Base-by-base conservation (phyloP, 2,797 vertebrate genomes). In the Mico argentatus region DNA sequence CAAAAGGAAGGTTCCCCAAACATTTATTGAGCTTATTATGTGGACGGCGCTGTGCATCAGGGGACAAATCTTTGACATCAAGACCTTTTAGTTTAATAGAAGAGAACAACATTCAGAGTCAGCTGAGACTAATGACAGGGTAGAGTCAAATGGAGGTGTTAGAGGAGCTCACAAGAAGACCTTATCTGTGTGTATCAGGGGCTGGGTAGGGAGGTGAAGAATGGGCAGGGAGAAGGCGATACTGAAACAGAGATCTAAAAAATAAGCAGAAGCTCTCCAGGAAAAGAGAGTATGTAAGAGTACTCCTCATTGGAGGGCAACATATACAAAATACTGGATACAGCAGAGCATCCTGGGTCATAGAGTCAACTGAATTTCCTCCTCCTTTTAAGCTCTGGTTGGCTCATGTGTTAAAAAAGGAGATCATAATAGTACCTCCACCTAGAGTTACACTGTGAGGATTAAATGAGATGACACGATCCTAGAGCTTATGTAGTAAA, bases 1-100 rank as follows among this genome's bases (percentile, higher is more conserved):
- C 30, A 76, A 24, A 94, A 91, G 44, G 27, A 80, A 75, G 19
- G 8, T 7, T 95, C 88, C 27, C 67, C 2, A 36, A 59, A 77
- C 52, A 55, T 36, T 33, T 76, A 67, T 30, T 50, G 80, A 73
- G 19, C 33, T 46, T 90, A 46, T n/a, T 24, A 48, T 14, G 20
- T n/a, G 20, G 44, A 46, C 50, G 87, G 67, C 2, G 22, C 36
- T 57, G 9, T 39, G 48, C 59, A 55, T 50, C 72, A 30, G 67
- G 44, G 33, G 33, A 52, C 5, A 88, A n/a, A 59, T 72, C 59
- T 33, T 70, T 79, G 52, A 13, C 17, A 9, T 90, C 73, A 57
- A 72, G 57, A 20, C 24, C 17, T 81, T 85, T 88, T 24, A 33
- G 57, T 52, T 36, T 72, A 79, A 90, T n/a, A 55, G 44, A 83